Percentiles rank a stretch among this genome's conserved stretches.
Conservation (phyloP, 2,113 vertebrate genomes). For the Oryzias javanicus region DNA sequence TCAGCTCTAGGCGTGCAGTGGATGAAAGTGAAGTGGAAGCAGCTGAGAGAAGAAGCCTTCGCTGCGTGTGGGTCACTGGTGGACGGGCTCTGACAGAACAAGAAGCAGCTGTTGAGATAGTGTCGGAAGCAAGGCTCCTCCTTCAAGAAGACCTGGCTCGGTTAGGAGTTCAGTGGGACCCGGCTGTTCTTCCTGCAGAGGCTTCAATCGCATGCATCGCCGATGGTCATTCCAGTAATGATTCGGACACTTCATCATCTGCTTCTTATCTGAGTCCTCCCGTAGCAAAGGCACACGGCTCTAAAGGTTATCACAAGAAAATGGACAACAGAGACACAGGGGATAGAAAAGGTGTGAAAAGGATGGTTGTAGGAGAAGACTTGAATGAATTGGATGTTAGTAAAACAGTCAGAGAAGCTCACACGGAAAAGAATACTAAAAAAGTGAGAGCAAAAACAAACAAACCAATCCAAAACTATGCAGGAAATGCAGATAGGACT, state of each 20-base stretch:
- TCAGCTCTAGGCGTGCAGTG: slow-evolving; percentile 83
- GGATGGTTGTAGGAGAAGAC: not conserved
- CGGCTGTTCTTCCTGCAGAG: slow-evolving; percentile 42
- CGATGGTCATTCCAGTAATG: not conserved
- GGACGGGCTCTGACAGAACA: slow-evolving; percentile 85
- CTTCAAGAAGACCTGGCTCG: slow-evolving; percentile 87
- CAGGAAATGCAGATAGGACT: slow-evolving; percentile 2
- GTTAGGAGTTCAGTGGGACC: slow-evolving; percentile 89
- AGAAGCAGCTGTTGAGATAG: slow-evolving; percentile 86
- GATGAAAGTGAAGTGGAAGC: slow-evolving; percentile 91
- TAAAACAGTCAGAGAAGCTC: not conserved
- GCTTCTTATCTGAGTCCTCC: slow-evolving; percentile 14
- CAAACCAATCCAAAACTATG: not conserved
- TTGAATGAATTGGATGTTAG: not conserved
- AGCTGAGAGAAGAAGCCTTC: slow-evolving; percentile 83
- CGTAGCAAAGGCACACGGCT: slow-evolving; percentile 3
- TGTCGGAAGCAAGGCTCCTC: slow-evolving; percentile 88
- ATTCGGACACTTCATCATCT: slow-evolving; percentile 14
- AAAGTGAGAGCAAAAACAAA: not conserved
- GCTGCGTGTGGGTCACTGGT: slow-evolving; percentile 85
- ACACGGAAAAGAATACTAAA: slow-evolving; percentile 10
- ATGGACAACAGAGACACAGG: not conserved
- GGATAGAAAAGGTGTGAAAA: slow-evolving; percentile 8
- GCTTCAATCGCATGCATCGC: slow-evolving; percentile 3
- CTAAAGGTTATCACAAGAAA: not conserved